Conservation (phyloP, 2,113 vertebrate genomes). For the Petrocephalus zakoni region DNA sequence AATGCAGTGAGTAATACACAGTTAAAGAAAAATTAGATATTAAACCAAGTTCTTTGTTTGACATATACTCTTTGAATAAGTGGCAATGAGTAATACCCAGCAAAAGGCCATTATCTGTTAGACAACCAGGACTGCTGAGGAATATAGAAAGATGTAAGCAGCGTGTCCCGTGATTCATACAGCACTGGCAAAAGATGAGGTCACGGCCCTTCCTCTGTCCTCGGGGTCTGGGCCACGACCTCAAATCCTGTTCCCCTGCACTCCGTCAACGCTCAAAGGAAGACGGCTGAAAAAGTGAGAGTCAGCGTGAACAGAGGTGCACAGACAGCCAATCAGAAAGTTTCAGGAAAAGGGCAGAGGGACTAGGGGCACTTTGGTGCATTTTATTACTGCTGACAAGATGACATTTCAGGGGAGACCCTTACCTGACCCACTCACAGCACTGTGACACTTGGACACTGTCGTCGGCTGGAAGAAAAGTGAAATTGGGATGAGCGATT, state of each 20-base stretch:
- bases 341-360: neutral
- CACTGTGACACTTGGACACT: neutral
- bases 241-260: neutral
- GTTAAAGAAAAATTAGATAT: neutral
- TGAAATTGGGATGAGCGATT: neutral
- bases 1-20: neutral
- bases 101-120: neutral
- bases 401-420: neutral
- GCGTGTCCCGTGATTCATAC: neutral
- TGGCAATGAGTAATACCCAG: neutral
- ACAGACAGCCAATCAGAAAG: neutral
- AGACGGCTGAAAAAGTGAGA: neutral
- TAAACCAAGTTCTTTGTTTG: neutral
- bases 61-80: neutral
- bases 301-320: neutral
- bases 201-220: neutral
- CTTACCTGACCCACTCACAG: neutral
- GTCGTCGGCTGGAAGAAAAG: neutral
- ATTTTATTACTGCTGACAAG: neutral
- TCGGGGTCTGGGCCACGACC: neutral
- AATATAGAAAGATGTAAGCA: neutral
- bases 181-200: neutral
- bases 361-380: neutral
- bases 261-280: neutral
- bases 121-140: neutral